Conservation (phyloP, 1,140 invertebrate genomes). For the Vollenhovia emeryi region DNA sequence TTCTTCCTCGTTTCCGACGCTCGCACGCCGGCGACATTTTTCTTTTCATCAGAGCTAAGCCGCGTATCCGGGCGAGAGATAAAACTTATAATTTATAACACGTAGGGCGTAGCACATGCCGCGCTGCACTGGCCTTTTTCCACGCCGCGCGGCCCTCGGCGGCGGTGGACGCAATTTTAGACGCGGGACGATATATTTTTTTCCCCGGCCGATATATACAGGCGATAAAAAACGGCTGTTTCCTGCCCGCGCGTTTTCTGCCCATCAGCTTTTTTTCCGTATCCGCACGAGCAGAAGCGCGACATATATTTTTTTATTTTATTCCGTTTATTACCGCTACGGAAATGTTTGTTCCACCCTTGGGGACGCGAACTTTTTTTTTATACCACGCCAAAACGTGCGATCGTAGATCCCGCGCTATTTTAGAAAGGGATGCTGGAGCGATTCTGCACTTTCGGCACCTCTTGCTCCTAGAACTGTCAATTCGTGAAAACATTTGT, state of each 20-base stretch:
- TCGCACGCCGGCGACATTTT: slow-evolving; percentile 35
- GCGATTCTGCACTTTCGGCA: too few species aligned
- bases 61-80: slow-evolving; percentile 28
- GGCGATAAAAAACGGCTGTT: slow-evolving; percentile 18
- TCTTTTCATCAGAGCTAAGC: slow-evolving; percentile 39
- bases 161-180: slow-evolving; percentile 19
- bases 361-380: slow-evolving; percentile 4
- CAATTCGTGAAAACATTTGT: too few species aligned
- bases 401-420: neutral
- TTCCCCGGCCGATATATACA: neutral
- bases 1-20: slow-evolving; percentile 21
- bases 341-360: neutral
- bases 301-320: slow-evolving; percentile 25
- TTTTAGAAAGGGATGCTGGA: too few species aligned
- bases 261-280: slow-evolving; percentile 15
- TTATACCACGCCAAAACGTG: neutral
- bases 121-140: slow-evolving; percentile 12
- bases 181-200: slow-evolving; percentile 15
- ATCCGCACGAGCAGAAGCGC: neutral
- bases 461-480: too few species aligned
- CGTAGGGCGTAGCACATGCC: neutral
- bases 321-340: slow-evolving; percentile 19
- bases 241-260: neutral
- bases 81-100: slow-evolving; percentile 48
- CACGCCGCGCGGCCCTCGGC: neutral